Evolutionary conservation across 2,888 invertebrate genomes (phyloP).

Genomic region (Ennomos erosarius): DNA sequence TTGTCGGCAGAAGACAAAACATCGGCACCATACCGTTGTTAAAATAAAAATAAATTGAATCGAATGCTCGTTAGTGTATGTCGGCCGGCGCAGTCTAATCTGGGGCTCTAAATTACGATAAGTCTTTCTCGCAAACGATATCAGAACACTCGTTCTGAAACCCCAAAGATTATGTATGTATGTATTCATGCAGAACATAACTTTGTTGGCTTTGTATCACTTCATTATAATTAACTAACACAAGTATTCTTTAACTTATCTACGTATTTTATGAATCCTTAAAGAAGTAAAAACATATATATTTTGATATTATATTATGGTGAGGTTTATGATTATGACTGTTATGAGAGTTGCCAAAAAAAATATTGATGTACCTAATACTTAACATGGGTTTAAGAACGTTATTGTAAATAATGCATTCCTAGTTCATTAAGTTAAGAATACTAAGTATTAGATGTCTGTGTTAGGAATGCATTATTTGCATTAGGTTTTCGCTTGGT

Average conservation of each 20-base stretch:
- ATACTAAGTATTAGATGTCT: too few relatives aligned
- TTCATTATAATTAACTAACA: conserved; percentile 48
- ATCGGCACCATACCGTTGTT: conserved; percentile 73
- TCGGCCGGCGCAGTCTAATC: conserved; percentile 78
- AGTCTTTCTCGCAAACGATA: conserved; percentile 76
- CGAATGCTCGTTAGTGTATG: conserved; percentile 82
- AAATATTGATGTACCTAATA: too few relatives aligned
- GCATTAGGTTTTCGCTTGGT: too few relatives aligned
- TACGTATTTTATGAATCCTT: conserved; percentile 8
- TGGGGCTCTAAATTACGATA: conserved; percentile 83
- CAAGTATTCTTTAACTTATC: conserved; percentile 7
- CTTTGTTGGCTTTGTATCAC: conserved; percentile 66
- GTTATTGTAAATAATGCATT: too few relatives aligned
- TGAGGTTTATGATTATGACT: too few relatives aligned
- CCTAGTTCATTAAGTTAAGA: too few relatives aligned
- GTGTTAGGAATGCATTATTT: too few relatives aligned
- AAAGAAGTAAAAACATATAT: too few relatives aligned
- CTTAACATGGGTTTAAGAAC: too few relatives aligned
- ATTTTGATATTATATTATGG: too few relatives aligned
- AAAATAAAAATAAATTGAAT: conserved; percentile 76
- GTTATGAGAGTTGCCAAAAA: too few relatives aligned
- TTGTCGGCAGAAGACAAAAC: conserved; percentile 77
- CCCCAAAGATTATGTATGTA: conserved; percentile 66
- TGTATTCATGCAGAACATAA: conserved; percentile 61
- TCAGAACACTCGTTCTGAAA: conserved; percentile 77